Evolutionary conservation across 2,888 invertebrate genomes (phyloP).

Genomic region (Cloeon dipterum): DNA sequence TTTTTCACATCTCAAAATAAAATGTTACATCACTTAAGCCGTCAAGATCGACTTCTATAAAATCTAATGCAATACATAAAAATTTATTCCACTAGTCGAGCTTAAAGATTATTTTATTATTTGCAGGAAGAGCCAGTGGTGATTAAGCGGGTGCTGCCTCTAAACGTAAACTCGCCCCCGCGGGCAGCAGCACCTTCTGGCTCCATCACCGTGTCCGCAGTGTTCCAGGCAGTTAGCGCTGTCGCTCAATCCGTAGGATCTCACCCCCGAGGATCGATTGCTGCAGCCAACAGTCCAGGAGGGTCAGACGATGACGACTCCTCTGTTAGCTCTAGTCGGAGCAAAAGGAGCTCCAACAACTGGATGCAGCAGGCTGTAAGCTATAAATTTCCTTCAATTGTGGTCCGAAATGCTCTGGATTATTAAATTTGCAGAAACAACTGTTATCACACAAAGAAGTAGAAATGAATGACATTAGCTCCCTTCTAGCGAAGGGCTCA

Average conservation of each 20-base stretch:
- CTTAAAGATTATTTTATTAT: slow-evolving; percentile 1
- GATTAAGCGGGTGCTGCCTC: slow-evolving; percentile 13
- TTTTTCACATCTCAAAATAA: neutral
- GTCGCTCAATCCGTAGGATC: slow-evolving; percentile 11
- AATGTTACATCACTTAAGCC: no score
- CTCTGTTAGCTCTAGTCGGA: neutral
- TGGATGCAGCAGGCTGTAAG: slow-evolving; percentile 21
- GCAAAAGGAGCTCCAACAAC: slow-evolving; percentile 17
- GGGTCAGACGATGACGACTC: neutral
- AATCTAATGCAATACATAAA: no score
- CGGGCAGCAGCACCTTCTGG: slow-evolving; percentile 9
- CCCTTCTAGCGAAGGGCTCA: slow-evolving; percentile 17
- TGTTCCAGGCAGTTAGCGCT: slow-evolving; percentile 23
- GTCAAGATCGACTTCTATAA: no score
- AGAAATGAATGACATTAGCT: slow-evolving; percentile 16
- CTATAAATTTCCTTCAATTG: no score
- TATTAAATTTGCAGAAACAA: slow-evolving; percentile 14
- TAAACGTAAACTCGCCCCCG: slow-evolving; percentile 11
- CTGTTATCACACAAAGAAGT: slow-evolving; percentile 15
- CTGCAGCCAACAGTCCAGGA: slow-evolving; percentile 2
- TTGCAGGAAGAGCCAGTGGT: slow-evolving; percentile 15
- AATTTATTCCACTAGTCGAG: no score
- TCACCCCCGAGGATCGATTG: neutral
- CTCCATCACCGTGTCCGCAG: slow-evolving; percentile 21
- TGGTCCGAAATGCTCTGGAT: no score